Conservation (phyloP, 2,113 vertebrate species). For the Crotalus horridus region DNA sequence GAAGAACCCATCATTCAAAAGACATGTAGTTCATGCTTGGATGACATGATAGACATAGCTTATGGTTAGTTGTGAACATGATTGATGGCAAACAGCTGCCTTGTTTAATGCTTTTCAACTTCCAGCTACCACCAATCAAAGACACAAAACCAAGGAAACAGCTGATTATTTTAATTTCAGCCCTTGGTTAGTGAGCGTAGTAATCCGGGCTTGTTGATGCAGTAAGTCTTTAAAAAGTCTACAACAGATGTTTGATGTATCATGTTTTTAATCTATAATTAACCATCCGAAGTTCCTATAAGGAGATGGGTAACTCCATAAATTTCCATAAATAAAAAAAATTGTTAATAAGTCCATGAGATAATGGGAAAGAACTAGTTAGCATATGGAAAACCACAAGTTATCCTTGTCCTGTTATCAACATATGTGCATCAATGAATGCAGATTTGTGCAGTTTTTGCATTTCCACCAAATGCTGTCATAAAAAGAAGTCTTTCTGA, state of each 20-base stretch:
- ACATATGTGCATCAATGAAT: neutral
- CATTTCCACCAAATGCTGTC: neutral
- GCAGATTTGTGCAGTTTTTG: neutral
- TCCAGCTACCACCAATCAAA: neutral
- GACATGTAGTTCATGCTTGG: neutral
- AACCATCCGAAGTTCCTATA: neutral
- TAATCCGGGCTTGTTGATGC: neutral
- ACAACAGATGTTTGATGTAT: neutral
- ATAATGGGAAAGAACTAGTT: neutral
- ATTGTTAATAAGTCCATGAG: neutral
- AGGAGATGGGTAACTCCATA: neutral
- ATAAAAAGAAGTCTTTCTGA: neutral
- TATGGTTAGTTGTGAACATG: neutral
- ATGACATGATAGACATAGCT: neutral
- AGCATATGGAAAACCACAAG: neutral
- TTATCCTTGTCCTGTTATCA: neutral
- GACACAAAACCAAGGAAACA: neutral
- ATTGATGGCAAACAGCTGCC: neutral
- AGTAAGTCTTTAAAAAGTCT: neutral
- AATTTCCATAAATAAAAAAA: neutral
- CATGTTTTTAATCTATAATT: neutral
- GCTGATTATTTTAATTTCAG: neutral
- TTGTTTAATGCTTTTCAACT: neutral
- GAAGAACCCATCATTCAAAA: neutral
- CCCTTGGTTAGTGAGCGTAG: neutral